Percentiles rank a stretch among this genome's conserved stretches.
Conservation (phyloP, 2,888 invertebrate species). For the Cacoxenus indagator region DNA sequence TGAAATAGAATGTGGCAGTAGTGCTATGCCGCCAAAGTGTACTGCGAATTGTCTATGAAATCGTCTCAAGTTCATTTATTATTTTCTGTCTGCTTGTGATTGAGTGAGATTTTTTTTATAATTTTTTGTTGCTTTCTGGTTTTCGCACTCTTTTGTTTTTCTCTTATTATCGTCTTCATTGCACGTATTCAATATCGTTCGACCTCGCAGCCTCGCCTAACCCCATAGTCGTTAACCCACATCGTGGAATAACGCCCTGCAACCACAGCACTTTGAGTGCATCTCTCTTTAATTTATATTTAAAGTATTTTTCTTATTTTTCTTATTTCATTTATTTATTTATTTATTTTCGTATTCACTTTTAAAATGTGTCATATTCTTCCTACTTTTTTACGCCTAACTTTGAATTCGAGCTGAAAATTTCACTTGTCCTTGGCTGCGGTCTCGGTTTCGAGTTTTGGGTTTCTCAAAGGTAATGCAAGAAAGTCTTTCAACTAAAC, state of each 20-base stretch:
- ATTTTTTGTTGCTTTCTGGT: background rate
- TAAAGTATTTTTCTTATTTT: background rate
- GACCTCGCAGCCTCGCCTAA: background rate
- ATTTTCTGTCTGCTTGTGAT: background rate
- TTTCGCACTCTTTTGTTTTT: conserved; percentile 1
- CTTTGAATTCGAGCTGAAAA: background rate
- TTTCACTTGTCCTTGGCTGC: conserved; percentile 6
- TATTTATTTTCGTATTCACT: background rate
- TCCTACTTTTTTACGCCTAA: background rate
- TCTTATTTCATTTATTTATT: background rate
- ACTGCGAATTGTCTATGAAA: too few species aligned
- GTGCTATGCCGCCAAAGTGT: too few species aligned
- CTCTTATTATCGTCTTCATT: background rate
- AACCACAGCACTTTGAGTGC: background rate
- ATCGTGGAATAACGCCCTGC: background rate
- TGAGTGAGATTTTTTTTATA: background rate
- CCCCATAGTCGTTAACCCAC: too few species aligned
- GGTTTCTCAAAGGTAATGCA: background rate
- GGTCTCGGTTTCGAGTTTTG: background rate
- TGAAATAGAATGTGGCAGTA: too few species aligned
- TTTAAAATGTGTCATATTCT: background rate
- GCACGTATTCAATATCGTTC: background rate
- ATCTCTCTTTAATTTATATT: background rate
- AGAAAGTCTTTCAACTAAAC: conserved; percentile 4
- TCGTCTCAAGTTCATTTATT: background rate